A percentile compares a stretch with the other conserved stretches of the same genome.
These are phyloP conservation scores for Yponomeuta evonymella DNA, from an alignment of 2,888 invertebrate species.

Conservation along the genomic window DNA sequence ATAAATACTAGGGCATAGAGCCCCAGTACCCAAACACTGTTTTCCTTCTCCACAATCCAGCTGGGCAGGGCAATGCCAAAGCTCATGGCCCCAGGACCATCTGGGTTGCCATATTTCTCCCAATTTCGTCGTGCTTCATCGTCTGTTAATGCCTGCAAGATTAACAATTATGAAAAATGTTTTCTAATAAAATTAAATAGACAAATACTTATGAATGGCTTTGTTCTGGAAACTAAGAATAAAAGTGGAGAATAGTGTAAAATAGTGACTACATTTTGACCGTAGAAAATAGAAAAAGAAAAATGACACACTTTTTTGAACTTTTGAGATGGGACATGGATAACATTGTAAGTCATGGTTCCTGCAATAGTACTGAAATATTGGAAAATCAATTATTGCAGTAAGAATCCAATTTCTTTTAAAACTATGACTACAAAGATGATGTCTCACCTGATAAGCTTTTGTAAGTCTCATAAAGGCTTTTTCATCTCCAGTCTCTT, in stretches of 20 bases:
- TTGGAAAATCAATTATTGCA: too few relatives aligned
- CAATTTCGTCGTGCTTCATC: constrained; percentile 98
- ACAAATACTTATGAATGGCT: too few relatives aligned
- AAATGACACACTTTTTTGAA: too few relatives aligned
- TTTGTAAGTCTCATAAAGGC: constrained; percentile 98
- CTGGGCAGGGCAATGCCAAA: constrained; percentile 99
- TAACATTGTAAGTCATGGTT: too few relatives aligned
- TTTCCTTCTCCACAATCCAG: constrained; percentile 99
- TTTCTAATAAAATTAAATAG: not conserved
- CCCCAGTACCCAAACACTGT: constrained; percentile 97
- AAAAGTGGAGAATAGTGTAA: too few relatives aligned
- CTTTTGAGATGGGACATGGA: too few relatives aligned
- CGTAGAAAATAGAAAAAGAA: too few relatives aligned
- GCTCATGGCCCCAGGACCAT: constrained; percentile 99
- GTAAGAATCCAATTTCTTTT: too few relatives aligned
- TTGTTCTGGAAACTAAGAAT: too few relatives aligned
- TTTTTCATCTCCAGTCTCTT: constrained; percentile 97
- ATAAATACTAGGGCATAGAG: constrained; percentile 97
- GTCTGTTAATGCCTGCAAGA: constrained; percentile 91
- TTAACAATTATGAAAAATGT: not conserved
- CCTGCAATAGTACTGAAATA: too few relatives aligned
- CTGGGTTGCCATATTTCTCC: constrained; percentile 99
- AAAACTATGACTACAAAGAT: not conserved
- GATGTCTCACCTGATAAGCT: constrained; percentile 83
- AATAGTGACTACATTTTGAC: too few relatives aligned